Base-by-base conservation (phyloP, 2,113 vertebrate species). In the Leucopsar rothschildi region DNA sequence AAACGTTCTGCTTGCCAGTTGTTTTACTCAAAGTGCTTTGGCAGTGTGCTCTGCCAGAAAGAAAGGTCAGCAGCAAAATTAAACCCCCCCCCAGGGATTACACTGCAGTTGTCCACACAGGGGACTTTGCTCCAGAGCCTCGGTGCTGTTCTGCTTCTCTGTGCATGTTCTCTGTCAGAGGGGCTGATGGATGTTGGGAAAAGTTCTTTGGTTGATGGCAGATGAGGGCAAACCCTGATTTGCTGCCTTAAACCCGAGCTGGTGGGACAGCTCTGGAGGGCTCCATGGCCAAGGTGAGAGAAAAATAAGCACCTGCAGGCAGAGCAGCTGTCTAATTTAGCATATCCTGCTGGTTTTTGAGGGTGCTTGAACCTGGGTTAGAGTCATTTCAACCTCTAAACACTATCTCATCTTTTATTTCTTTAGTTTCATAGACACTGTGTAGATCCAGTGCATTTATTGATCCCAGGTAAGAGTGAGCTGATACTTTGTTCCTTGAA, bases 11-110 rank as follows among this genome's bases (percentile, higher is more conserved):
- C 75, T 77, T 88, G 92, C 88, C 88, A 91, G 45, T 92, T 96
- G 92, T 86, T 94, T 95, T 86, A 81, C 78, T 94, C 78, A 66
- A 88, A 95, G 84, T 59, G 68, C 81, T 92, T 93, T 93, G 92
- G 71, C 90, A 95, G 70, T 2, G 3, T 28, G 86, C 42, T 82
- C 79, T 78, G 73, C 63, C 69, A 68, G 85, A 59, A 93, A 25
- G 95, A 95, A 96, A 94, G 93, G 88, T 94, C 90, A 95, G 23
- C 70, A 82, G 88, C 82, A 82, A 56, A 53, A 85, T 87, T 28
- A 53, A 87, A 90, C 90, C 25, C 28, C 25, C n/a, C 37, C 5
- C 5, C n/a, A 64, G 71, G 84, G 86, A 92, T 94, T 94, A 91
- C 52, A 5, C 55, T 88, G 81, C 90, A 93, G 40, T 93, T 93